A percentile compares a stretch with the other conserved stretches of the same genome.
These are phyloP conservation scores for Charanyca ferruginea DNA, from an alignment of 2,888 invertebrate species.

Conservation along the genomic window DNA sequence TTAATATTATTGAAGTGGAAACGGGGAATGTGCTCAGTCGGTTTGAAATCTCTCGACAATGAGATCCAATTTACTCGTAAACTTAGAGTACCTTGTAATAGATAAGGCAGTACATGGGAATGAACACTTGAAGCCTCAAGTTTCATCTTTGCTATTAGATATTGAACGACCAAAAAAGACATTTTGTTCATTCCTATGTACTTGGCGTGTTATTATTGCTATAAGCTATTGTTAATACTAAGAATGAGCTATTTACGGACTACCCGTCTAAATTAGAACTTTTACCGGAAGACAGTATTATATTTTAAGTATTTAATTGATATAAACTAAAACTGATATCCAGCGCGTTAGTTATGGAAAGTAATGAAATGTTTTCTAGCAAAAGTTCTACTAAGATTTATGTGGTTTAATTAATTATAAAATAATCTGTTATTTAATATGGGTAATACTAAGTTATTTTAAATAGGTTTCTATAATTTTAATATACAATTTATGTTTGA, in stretches of 20 bases:
- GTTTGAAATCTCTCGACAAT: slow-evolving; percentile 72
- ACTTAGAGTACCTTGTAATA: slow-evolving; percentile 62
- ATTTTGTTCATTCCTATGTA: slow-evolving; percentile 14
- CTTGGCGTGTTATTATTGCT: neutral
- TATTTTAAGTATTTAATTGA: neutral
- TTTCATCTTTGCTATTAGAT: slow-evolving; percentile 30
- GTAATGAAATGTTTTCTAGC: slow-evolving; percentile 27
- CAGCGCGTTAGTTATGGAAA: slow-evolving; percentile 10
- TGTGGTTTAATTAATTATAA: slow-evolving; percentile 14
- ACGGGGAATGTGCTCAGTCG: slow-evolving; percentile 74
- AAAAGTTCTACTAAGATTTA: slow-evolving; percentile 30
- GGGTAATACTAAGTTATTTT: slow-evolving; percentile 8
- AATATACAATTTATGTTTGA: slow-evolving; percentile 25
- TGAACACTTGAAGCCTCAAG: slow-evolving; percentile 39
- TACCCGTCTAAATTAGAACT: slow-evolving; percentile 30
- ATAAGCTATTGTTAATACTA: slow-evolving; percentile 16
- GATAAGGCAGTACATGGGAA: slow-evolving; percentile 48
- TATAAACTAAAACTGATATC: neutral
- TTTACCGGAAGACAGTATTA: slow-evolving; percentile 27
- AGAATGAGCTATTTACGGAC: slow-evolving; percentile 18
- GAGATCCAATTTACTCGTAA: slow-evolving; percentile 65
- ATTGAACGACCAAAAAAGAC: slow-evolving; percentile 7
- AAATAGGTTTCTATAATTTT: slow-evolving; percentile 25
- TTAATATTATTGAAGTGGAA: slow-evolving; percentile 78
- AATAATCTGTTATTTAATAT: slow-evolving; percentile 17